Evolutionary conservation across 2,888 invertebrate genomes (phyloP).

Genomic region (Xestia rhomboidea): DNA sequence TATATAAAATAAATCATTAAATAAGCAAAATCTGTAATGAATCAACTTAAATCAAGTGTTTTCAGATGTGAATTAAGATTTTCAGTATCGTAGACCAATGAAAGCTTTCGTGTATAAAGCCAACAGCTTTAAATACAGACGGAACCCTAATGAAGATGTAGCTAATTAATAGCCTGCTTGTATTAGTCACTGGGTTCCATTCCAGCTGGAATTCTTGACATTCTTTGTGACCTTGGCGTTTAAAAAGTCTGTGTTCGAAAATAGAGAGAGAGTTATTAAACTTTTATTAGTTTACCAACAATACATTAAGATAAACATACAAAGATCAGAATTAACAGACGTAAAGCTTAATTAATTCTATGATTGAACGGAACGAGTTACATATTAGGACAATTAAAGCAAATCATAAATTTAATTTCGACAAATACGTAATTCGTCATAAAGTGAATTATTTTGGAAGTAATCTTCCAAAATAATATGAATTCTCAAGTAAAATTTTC

Average conservation of each 20-base stretch:
- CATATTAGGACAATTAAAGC: background rate
- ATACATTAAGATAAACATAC: background rate
- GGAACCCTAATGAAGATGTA: slow-evolving; percentile 37
- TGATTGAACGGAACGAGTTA: too few species aligned
- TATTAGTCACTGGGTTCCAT: slow-evolving; percentile 21
- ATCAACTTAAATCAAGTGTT: background rate
- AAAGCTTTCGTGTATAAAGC: background rate
- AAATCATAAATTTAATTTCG: background rate
- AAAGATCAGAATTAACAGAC: background rate
- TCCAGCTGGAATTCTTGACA: slow-evolving; percentile 32
- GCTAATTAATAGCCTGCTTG: slow-evolving; percentile 27
- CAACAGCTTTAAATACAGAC: background rate
- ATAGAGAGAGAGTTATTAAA: background rate
- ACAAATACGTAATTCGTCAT: background rate
- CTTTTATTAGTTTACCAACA: background rate
- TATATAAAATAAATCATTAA: background rate
- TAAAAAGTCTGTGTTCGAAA: slow-evolving; percentile 1
- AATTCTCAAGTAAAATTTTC: background rate
- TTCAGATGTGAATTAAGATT: background rate
- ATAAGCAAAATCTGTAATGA: background rate
- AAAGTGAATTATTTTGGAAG: too few species aligned
- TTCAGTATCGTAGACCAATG: background rate
- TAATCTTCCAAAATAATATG: background rate
- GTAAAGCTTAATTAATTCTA: background rate
- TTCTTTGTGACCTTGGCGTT: slow-evolving; percentile 31